Evolutionary conservation across 2,797 vertebrate species (phyloP).

Genomic region (Anabacerthia variegaticeps): DNA sequence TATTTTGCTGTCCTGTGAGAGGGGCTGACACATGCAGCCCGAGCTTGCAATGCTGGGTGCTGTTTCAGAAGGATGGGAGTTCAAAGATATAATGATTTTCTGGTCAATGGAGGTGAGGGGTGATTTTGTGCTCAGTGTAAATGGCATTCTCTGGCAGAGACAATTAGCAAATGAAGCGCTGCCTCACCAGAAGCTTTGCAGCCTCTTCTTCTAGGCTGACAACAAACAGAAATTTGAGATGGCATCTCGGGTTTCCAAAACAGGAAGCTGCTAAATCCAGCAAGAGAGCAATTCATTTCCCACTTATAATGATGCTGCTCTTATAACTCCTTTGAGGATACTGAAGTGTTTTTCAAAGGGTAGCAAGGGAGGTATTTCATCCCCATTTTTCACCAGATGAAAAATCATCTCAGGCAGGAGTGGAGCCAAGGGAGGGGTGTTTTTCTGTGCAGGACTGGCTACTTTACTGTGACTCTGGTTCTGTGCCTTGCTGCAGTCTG

Average conservation of each 20-base stretch:
- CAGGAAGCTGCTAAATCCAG: constrained; percentile 61
- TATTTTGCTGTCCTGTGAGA: background rate
- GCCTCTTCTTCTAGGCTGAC: constrained; percentile 46
- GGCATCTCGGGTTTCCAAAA: constrained; percentile 45
- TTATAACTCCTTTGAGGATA: constrained; percentile 6
- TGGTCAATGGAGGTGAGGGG: constrained; percentile 38
- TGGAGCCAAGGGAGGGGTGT: background rate
- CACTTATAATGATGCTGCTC: background rate
- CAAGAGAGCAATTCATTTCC: constrained; percentile 39
- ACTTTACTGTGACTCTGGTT: background rate
- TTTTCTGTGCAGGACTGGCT: background rate
- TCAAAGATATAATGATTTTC: background rate
- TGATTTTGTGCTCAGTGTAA: constrained; percentile 30
- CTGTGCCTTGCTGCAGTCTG: background rate
- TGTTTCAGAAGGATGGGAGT: background rate
- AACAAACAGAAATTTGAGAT: constrained; percentile 58
- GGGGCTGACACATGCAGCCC: fast-evolving
- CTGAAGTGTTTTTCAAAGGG: background rate
- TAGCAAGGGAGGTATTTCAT: background rate
- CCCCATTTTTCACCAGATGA: background rate
- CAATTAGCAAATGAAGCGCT: constrained; percentile 63
- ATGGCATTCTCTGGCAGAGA: constrained; percentile 47
- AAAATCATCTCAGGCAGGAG: background rate
- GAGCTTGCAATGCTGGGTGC: background rate
- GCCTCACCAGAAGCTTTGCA: constrained; percentile 9